Base-by-base conservation (phyloP, 2,113 vertebrate species). In the Tychaedon coryphoeus region DNA sequence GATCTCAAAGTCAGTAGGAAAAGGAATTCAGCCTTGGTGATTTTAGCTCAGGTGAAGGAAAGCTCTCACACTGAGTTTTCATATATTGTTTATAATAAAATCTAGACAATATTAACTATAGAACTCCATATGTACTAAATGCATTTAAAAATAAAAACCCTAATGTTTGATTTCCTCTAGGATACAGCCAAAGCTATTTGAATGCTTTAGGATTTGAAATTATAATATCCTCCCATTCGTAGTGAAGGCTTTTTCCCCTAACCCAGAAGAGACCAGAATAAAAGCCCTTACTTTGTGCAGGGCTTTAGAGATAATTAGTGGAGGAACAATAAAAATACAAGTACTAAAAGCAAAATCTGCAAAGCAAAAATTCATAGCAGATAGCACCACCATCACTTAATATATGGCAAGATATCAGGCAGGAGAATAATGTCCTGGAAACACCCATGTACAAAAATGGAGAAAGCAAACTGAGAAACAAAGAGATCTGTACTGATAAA, bases 211-310 rank as follows among this genome's bases (percentile, higher is more conserved):
- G 82, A 89, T 96, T 95, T 83, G 47, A 93, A 85, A 91, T 62
- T 36, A 73, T 70, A 95, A 82, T 76, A 80, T 43, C 26, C 45
- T 96, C 48, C 60, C 86, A 42, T 74, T 86, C 24, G 25, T 50
- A 95, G 70, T 17, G 19, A 78, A 86, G 9, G 12, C 12, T 93
- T 94, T 93, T 36, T 60, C n/a, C 48, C 77, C 45, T 33, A 82
- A 31, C 38, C 86, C 58, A 78, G 50, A 82, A 95, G 51, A 95
- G 64, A 92, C 24, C 4, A 76, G 88, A 96, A 94, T 94, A 91
- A 92, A 95, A 97, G 91, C 88, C 84, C 80, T 94, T 96, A 83
- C 43, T 83, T 89, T 92, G 82, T 66, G 40, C 29, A 71, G 65
- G 91, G 74, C 47, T 97, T 94, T 82, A 83, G 17, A 93, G 75